Conservation (phyloP, 2,797 vertebrate species). For the Macropus fuliginosus region DNA sequence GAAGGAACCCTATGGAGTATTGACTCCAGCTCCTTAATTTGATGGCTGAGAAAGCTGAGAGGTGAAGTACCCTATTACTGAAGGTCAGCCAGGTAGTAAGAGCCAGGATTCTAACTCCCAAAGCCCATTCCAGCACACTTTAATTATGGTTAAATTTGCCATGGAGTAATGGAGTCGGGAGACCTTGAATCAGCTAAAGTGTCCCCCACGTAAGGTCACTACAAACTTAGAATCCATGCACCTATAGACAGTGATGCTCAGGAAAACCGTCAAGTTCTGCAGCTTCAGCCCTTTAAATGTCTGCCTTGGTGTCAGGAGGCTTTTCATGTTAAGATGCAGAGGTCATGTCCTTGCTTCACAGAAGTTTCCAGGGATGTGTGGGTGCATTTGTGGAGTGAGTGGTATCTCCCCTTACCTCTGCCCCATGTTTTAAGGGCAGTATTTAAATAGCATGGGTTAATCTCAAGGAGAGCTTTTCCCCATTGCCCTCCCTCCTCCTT, state of each 20-base stretch:
- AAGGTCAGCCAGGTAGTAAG: background rate
- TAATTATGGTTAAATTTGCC: slow-evolving; percentile 49
- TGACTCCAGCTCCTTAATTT: background rate
- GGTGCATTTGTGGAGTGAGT: slow-evolving; percentile 55
- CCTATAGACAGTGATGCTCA: background rate
- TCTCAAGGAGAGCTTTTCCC: slow-evolving; percentile 76
- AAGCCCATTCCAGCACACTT: background rate
- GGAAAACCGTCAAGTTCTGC: background rate
- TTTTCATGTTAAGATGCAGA: background rate
- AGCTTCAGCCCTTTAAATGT: slow-evolving; percentile 39
- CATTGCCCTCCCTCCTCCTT: slow-evolving; percentile 7
- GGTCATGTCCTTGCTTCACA: slow-evolving; percentile 41
- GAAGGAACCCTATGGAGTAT: background rate
- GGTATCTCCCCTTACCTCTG: slow-evolving; percentile 49
- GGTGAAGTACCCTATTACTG: background rate
- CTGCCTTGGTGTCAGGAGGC: background rate
- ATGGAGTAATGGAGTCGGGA: slow-evolving; percentile 11
- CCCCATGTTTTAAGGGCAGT: slow-evolving; percentile 36
- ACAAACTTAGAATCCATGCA: background rate
- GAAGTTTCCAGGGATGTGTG: slow-evolving; percentile 67
- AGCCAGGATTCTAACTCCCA: background rate
- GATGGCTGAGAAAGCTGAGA: background rate
- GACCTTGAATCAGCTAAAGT: background rate
- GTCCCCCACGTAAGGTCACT: background rate
- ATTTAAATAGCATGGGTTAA: slow-evolving; percentile 74